Evolutionary conservation across 2,888 invertebrate genomes (phyloP).

Genomic region (Andrena trimmerana): DNA sequence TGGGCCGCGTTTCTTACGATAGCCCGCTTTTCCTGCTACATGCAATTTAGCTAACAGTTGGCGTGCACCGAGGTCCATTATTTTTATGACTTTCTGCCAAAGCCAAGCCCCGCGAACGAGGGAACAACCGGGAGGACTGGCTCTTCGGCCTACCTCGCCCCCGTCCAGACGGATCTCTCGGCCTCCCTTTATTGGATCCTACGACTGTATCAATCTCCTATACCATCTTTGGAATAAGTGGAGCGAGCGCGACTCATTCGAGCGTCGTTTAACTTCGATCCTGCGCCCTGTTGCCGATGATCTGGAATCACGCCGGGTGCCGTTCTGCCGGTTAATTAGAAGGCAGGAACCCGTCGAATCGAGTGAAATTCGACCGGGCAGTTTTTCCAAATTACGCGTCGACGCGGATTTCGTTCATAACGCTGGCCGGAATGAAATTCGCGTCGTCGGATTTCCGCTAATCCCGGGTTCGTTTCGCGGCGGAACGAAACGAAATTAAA

Average conservation of each 20-base stretch:
- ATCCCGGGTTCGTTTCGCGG: constrained; percentile 49
- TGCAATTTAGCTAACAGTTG: constrained; percentile 81
- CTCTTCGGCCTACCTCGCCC: constrained; percentile 12
- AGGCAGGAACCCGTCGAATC: constrained; percentile 1
- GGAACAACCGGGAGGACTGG: constrained; percentile 69
- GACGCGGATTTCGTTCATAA: constrained; percentile 49
- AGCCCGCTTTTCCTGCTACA: constrained; percentile 78
- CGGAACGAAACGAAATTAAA: constrained; percentile 69
- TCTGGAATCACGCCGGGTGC: background rate
- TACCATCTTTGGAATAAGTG: too few species aligned
- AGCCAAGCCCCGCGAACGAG: constrained; percentile 69
- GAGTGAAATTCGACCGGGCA: background rate
- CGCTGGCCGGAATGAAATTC: constrained; percentile 44
- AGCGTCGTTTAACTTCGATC: background rate
- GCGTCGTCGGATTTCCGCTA: constrained; percentile 64
- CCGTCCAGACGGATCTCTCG: constrained; percentile 50
- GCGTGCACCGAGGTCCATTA: constrained; percentile 79
- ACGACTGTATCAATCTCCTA: too few species aligned
- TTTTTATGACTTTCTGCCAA: constrained; percentile 82
- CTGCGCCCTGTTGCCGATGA: background rate
- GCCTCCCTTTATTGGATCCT: constrained; percentile 17
- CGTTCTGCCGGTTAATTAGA: constrained; percentile 15
- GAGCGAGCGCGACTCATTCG: too few species aligned
- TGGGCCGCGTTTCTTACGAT: constrained; percentile 58
- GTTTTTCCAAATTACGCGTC: constrained; percentile 32